phyloP scores from a whole-genome alignment of 2,113 vertebrate species.

The Erythrolamprus reginae region DNA sequence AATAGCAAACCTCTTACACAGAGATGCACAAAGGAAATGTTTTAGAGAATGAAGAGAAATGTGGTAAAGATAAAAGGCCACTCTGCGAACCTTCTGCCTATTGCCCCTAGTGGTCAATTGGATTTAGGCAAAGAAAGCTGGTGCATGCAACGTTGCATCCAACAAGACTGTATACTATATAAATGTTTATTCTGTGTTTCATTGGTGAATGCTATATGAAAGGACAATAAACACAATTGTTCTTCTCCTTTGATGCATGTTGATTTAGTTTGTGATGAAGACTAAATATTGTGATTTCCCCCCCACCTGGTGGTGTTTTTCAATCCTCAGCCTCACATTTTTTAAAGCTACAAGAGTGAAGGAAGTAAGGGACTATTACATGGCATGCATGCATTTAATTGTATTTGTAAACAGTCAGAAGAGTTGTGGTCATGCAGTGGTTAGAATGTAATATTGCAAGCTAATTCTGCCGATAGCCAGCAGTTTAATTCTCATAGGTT shows the following conservation, averaged over 20 bases:
- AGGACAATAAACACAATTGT: background rate
- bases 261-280: background rate
- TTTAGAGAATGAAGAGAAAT: background rate
- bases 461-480: background rate
- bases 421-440: background rate
- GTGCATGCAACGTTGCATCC: background rate
- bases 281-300: background rate
- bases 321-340: background rate
- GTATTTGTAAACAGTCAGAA: background rate
- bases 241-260: background rate
- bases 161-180: background rate
- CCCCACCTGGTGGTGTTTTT: background rate
- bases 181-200: background rate
- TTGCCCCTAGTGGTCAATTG: background rate
- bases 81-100: background rate
- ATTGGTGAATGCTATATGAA: background rate
- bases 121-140: background rate
- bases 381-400: background rate
- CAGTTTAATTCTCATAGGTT: background rate
- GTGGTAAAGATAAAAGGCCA: background rate
- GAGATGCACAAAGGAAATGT: background rate
- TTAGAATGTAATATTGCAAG: background rate
- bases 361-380: background rate
- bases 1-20: background rate
- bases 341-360: background rate